These are phyloP conservation scores for Menidia menidia DNA, from an alignment of 2,797 vertebrate genomes.

Conservation along the genomic window DNA sequence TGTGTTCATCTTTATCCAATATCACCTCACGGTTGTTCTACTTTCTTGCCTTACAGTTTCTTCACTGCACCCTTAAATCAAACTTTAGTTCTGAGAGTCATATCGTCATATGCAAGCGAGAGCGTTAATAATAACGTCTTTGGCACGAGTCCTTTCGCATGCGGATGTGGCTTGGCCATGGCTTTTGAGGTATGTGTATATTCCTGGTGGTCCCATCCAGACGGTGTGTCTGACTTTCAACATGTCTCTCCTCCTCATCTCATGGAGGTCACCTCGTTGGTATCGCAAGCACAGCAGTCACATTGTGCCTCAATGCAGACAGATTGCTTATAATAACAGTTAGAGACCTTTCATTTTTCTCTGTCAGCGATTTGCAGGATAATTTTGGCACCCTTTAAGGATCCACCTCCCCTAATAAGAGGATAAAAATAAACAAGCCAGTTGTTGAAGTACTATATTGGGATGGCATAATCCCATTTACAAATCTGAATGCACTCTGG, in stretches of 20 bases:
- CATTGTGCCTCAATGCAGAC: conserved; percentile 84
- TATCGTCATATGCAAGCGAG: background rate
- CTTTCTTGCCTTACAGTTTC: background rate
- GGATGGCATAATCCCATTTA: conserved; percentile 87
- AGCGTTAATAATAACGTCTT: conserved; percentile 5
- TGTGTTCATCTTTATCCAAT: background rate
- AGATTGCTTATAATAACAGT: conserved; percentile 88
- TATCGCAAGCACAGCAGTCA: conserved; percentile 88
- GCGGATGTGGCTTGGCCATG: conserved; percentile 30
- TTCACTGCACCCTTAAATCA: background rate
- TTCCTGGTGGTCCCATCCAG: conserved; percentile 76
- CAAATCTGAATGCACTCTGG: conserved; percentile 79
- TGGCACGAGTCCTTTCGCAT: conserved; percentile 40
- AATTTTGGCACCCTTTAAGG: conserved; percentile 88
- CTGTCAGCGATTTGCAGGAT: conserved; percentile 86
- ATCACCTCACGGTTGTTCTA: background rate
- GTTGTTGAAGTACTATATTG: conserved; percentile 85
- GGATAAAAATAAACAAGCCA: conserved; percentile 87
- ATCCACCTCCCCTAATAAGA: conserved; percentile 84
- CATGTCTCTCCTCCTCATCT: conserved; percentile 71
- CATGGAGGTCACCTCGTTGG: conserved; percentile 83
- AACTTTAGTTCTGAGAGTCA: background rate
- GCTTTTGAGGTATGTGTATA: conserved; percentile 41
- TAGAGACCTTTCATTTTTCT: conserved; percentile 88
- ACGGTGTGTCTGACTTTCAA: conserved; percentile 81